These are phyloP conservation scores for Pantherophis vulpinus DNA, from an alignment of 2,797 vertebrate genomes.

Conservation along the genomic window DNA sequence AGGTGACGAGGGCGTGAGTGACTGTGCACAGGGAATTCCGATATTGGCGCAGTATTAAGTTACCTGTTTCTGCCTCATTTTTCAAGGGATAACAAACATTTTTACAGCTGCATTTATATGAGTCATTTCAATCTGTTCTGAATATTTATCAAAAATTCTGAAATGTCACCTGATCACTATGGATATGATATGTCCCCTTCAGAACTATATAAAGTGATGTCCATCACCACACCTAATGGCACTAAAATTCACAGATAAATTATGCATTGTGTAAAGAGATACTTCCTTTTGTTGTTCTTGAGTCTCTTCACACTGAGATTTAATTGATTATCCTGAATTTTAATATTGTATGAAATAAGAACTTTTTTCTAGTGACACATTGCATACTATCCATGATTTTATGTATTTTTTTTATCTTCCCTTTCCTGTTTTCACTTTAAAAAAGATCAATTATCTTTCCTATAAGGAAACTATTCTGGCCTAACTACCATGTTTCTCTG, in stretches of 20 bases:
- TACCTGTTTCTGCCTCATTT: neutral
- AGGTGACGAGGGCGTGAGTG: too few relatives aligned
- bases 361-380: neutral
- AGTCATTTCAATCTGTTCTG: neutral
- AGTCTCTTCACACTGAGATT: neutral
- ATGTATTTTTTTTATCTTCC: neutral
- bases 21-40: too few relatives aligned
- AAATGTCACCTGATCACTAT: neutral
- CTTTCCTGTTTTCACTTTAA: neutral
- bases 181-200: neutral
- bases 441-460: neutral
- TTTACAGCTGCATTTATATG: neutral
- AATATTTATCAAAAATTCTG: neutral
- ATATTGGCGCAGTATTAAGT: neutral
- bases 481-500: neutral
- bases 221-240: neutral
- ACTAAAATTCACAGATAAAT: neutral
- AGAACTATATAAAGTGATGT: neutral
- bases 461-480: neutral
- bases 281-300: neutral
- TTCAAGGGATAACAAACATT: neutral
- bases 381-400: neutral
- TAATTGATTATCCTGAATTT: neutral
- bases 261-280: neutral
- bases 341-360: neutral